Evolutionary conservation across 2,888 invertebrate species (phyloP).

Genomic region (Yponomeuta cagnagella): DNA sequence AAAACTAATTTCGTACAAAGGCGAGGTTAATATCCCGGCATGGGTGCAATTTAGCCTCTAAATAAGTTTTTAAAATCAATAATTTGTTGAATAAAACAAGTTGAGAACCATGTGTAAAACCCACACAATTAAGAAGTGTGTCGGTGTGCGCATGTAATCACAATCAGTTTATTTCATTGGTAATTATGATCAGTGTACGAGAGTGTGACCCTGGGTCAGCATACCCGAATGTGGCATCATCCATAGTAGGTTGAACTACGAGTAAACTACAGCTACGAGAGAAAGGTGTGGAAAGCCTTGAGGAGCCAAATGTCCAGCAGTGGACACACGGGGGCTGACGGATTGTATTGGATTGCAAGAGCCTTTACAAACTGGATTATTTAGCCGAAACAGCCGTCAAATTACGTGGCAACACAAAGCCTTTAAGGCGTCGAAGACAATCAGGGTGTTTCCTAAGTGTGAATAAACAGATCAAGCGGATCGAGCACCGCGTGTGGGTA

Average conservation of each 20-base stretch:
- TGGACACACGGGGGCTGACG: no score
- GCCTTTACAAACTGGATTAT: no score
- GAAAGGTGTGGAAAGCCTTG: no score
- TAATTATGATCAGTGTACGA: conserved; percentile 69
- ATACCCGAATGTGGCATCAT: conserved; percentile 18
- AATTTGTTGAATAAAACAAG: neutral
- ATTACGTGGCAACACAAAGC: neutral
- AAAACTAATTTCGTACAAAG: no score
- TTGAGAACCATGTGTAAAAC: neutral
- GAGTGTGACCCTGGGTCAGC: conserved; percentile 69
- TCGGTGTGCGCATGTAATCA: conserved; percentile 53
- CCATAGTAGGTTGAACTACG: no score
- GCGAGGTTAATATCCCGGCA: no score
- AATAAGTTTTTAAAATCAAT: no score
- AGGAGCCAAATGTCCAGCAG: no score
- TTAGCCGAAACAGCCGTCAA: no score
- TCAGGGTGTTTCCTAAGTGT: neutral
- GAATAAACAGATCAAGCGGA: conserved; percentile 67
- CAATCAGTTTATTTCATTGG: conserved; percentile 75
- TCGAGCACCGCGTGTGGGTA: conserved; percentile 58
- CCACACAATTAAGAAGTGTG: conserved; percentile 22
- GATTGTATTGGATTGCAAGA: no score
- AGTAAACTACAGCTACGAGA: no score
- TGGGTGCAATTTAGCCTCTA: no score
- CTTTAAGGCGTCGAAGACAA: neutral